These are phyloP conservation scores for Ectobius pallidus DNA, from an alignment of 2,888 invertebrate species.

Conservation along the genomic window DNA sequence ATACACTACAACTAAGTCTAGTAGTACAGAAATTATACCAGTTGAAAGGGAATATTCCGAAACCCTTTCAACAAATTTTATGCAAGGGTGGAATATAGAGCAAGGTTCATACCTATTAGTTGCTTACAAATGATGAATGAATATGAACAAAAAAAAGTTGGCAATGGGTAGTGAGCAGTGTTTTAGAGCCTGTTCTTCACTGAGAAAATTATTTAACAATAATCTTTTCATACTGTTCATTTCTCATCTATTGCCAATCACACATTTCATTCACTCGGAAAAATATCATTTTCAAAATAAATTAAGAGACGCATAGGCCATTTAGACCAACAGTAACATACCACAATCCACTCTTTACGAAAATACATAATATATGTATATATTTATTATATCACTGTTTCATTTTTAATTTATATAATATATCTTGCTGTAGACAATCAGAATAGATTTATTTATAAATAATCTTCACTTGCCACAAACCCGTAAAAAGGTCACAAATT, in stretches of 20 bases:
- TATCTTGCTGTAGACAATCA: conserved; percentile 14
- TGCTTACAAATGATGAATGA: too few species aligned
- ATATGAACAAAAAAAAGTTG: background rate
- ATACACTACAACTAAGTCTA: too few species aligned
- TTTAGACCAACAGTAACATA: background rate
- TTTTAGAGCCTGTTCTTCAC: background rate
- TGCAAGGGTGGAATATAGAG: background rate
- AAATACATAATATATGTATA: conserved; percentile 26
- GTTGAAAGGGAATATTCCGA: too few species aligned
- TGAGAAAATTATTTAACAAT: background rate
- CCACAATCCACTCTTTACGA: conserved; percentile 12
- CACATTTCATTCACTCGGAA: background rate
- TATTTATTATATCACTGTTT: conserved; percentile 18
- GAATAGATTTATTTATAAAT: conserved; percentile 25
- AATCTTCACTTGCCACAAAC: conserved; percentile 23
- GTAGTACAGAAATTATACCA: too few species aligned
- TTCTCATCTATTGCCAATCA: background rate
- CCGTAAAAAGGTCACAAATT: conserved; percentile 31
- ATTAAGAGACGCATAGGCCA: background rate
- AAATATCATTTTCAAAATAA: background rate
- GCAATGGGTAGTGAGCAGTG: background rate
- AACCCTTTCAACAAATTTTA: background rate
- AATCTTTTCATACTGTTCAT: too few species aligned
- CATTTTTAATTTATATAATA: background rate
- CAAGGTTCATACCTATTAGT: too few species aligned